These are phyloP conservation scores for Callospermophilus lateralis DNA, from an alignment of 2,113 vertebrate species.

Conservation along the genomic window DNA sequence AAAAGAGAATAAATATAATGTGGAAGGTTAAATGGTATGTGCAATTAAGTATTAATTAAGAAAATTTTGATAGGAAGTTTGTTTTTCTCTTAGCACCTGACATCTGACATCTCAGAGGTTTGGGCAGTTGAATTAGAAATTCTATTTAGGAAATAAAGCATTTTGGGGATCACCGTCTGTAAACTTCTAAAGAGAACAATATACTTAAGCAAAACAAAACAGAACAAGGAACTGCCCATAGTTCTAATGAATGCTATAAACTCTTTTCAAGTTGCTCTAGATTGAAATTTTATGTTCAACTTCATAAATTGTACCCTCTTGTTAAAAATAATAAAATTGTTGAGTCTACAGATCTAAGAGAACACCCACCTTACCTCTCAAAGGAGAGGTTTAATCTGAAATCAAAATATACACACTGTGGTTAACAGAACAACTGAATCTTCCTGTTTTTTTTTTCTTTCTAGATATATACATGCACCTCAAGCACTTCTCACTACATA, in stretches of 20 bases:
- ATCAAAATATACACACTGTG: not conserved
- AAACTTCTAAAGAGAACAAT: not conserved
- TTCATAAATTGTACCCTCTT: not conserved
- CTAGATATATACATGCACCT: not conserved
- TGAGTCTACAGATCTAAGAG: not conserved
- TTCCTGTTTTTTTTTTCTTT: not conserved
- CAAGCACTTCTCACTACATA: not conserved
- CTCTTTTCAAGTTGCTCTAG: not conserved
- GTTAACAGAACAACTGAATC: not conserved
- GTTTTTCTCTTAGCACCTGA: not conserved
- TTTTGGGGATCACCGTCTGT: not conserved
- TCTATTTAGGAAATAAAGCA: not conserved
- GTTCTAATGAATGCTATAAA: not conserved
- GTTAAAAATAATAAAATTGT: not conserved
- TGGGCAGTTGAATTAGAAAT: not conserved
- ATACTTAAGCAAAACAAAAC: not conserved
- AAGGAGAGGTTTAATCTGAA: constrained; percentile 8
- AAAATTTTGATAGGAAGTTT: not conserved
- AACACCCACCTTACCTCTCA: too few species aligned
- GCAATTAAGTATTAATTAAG: not conserved
- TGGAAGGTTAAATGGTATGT: not conserved
- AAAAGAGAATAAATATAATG: not conserved
- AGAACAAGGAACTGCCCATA: not conserved
- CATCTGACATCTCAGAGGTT: not conserved
- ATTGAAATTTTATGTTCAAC: not conserved